These are phyloP conservation scores for Cantharis flavilabris DNA, from an alignment of 2,888 invertebrate species.

Conservation along the genomic window DNA sequence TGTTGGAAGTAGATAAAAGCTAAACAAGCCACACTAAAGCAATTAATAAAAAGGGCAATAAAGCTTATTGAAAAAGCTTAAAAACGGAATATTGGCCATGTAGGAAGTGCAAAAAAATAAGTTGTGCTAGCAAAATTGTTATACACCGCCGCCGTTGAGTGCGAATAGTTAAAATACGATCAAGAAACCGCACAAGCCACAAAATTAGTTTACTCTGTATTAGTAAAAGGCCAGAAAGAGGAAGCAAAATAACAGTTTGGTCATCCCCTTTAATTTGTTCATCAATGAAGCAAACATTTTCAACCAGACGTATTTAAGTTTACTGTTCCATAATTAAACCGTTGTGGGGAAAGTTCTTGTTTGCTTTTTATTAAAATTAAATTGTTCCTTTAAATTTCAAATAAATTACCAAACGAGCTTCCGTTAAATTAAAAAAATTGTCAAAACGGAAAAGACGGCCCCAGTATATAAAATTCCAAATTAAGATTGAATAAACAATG, in stretches of 20 bases:
- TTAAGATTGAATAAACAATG: neutral
- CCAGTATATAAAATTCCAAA: neutral
- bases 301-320: neutral
- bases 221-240: constrained; percentile 1
- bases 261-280: constrained; percentile 4
- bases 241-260: neutral
- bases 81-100: neutral
- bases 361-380: neutral
- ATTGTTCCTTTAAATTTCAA: neutral
- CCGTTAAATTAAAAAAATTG: neutral
- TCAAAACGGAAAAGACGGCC: neutral
- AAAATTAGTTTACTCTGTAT: constrained; percentile 1
- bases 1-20: constrained; percentile 1
- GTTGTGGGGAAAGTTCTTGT: neutral
- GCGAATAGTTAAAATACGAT: neutral
- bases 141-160: neutral
- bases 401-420: neutral
- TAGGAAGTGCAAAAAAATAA: neutral
- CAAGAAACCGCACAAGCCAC: neutral
- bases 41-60: neutral
- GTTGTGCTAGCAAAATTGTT: neutral
- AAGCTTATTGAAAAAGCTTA: neutral
- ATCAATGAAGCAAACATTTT: constrained; percentile 1
- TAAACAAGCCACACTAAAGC: neutral
- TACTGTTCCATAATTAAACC: neutral